Conservation (phyloP, 2,113 vertebrate species). For the Alces alces region DNA sequence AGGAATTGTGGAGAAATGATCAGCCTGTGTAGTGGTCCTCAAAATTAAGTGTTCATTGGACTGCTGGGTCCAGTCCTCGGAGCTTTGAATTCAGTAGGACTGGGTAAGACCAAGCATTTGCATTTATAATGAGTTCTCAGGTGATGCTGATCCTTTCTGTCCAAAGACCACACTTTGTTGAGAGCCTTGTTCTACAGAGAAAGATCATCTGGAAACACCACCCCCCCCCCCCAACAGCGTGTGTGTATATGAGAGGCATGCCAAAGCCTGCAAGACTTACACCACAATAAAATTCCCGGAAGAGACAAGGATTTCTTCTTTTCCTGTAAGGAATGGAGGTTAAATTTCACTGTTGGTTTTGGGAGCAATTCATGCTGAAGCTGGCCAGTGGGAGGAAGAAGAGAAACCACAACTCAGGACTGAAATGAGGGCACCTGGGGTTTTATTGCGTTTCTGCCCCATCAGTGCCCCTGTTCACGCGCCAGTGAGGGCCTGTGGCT, state of each 20-base stretch:
- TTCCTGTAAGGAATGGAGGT: neutral
- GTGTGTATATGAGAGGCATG: neutral
- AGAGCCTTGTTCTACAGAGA: neutral
- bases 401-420: slow-evolving; percentile 33
- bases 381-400: slow-evolving; percentile 38
- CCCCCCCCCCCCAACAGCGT: neutral
- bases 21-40: neutral
- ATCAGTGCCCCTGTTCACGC: neutral
- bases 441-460: slow-evolving; percentile 10
- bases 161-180: neutral
- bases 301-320: slow-evolving; percentile 20
- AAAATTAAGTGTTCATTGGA: neutral
- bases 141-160: neutral
- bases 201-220: neutral
- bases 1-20: neutral
- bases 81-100: neutral
- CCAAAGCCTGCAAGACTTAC: neutral
- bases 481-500: neutral
- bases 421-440: neutral
- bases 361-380: slow-evolving; percentile 42
- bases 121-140: neutral
- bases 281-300: neutral
- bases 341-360: slow-evolving; percentile 54
- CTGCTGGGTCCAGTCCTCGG: neutral
- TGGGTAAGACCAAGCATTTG: neutral